phyloP scores from a whole-genome alignment of 2,888 invertebrate species.

The Brachynemurus nebulosus region DNA sequence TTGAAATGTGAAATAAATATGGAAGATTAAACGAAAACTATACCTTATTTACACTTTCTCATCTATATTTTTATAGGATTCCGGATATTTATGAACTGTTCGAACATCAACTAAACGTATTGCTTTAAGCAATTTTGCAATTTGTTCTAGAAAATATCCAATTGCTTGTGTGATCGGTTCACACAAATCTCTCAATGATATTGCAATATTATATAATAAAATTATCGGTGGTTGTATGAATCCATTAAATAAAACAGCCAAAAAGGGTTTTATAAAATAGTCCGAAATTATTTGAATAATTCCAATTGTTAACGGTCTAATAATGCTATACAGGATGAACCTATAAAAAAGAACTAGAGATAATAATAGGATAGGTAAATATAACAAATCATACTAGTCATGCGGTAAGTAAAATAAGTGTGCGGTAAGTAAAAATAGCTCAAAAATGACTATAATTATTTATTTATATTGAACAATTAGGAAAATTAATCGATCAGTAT shows the following conservation, averaged over 20 bases:
- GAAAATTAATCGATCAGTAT: no score
- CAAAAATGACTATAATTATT: no score
- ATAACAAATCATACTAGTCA: no score
- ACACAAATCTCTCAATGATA: slow-evolving; percentile 46
- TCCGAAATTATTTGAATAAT: slow-evolving; percentile 48
- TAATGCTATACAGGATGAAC: slow-evolving; percentile 40
- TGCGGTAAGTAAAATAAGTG: no score
- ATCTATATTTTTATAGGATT: no score
- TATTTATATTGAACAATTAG: no score
- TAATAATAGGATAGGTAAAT: no score
- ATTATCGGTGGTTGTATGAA: slow-evolving; percentile 53
- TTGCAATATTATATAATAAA: slow-evolving; percentile 43
- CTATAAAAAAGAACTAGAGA: slow-evolving; percentile 40
- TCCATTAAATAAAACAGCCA: slow-evolving; percentile 48
- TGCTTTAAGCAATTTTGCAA: slow-evolving; percentile 31
- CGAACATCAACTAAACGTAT: slow-evolving; percentile 35
- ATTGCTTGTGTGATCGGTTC: slow-evolving; percentile 44
- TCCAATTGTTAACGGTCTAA: slow-evolving; percentile 45
- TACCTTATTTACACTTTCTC: no score
- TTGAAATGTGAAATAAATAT: no score
- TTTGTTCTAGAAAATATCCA: slow-evolving; percentile 36
- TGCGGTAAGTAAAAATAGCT: no score
- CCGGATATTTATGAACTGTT: no score
- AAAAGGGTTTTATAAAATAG: slow-evolving; percentile 49
- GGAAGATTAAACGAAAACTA: no score